Evolutionary conservation across 2,113 vertebrate genomes (phyloP).

Genomic region (Siniperca chuatsi): DNA sequence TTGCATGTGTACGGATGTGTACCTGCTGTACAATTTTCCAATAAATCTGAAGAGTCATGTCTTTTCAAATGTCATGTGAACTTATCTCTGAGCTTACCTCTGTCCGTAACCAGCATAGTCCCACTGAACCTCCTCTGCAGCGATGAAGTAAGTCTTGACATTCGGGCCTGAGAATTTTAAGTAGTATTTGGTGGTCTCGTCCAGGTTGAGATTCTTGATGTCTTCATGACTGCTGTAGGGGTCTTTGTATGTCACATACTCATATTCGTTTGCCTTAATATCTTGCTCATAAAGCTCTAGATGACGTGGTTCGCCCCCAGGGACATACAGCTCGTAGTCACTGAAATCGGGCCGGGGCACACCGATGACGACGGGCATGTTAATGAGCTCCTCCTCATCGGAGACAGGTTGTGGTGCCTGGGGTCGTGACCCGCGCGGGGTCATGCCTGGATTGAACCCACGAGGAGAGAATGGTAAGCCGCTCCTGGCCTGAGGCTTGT

Average conservation of each 20-base stretch:
- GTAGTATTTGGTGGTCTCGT: conserved; percentile 85
- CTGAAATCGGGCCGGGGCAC: conserved; percentile 86
- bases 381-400: conserved; percentile 70
- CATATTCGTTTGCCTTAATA: conserved; percentile 79
- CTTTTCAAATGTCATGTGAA: neutral
- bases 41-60: neutral
- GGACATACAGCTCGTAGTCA: conserved; percentile 85
- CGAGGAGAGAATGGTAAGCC: conserved; percentile 69
- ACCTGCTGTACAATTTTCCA: neutral
- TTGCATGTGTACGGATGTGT: neutral
- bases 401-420: conserved; percentile 7
- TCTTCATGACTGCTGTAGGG: conserved; percentile 86
- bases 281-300: conserved; percentile 34
- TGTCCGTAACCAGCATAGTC: conserved; percentile 88
- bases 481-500: conserved; percentile 71
- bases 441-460: conserved; percentile 72
- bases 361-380: conserved; percentile 83
- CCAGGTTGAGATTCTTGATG: conserved; percentile 76
- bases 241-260: conserved; percentile 88
- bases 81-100: conserved; percentile 68
- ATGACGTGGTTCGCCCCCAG: conserved; percentile 61
- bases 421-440: conserved; percentile 62
- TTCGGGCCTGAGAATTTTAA: conserved; percentile 84
- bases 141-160: conserved; percentile 89
- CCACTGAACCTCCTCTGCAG: conserved; percentile 93